Base-by-base conservation (phyloP, 2,888 invertebrate species). In the Morpho helenor region DNA sequence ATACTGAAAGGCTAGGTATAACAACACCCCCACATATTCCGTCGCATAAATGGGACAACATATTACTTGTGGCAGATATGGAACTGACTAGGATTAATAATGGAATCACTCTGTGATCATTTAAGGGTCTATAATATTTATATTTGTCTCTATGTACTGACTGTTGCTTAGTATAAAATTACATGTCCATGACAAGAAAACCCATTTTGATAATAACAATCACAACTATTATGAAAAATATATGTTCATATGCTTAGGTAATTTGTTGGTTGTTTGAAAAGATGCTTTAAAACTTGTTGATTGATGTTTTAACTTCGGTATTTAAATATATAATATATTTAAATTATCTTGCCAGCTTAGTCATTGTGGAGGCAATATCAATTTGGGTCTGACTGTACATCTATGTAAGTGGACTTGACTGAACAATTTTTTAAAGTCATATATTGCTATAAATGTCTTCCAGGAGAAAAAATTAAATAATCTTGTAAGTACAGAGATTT, bases 1-100 rank as follows among this genome's bases (percentile, higher is more conserved):
- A 82, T 68, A 84, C 77, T 67, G 80, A 82, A 66, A 83, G 83
- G 61, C 76, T 87, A 46, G 77, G 84, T 63, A 79, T 88, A 39
- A 79, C 80, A 57, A 84, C 85, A 57, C 87, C 88, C 63, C 87
- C 85, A 62, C 83, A 87, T 68, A 87, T 89, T 45, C 87, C 88
- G 47, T 88, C 88, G 61, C 90, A 91, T 69, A 87, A 91, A 66
- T 92, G 92, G 88, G 91, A 92, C 80, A 91, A 92, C 68, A 92
- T 92, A 67, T 76, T 92, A 49, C 84, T 90, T 69, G 92, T 92
- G 22, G 92, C 91, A 43, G 88, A 92, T 71, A 92, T 92, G 92
- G 92, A 92, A 79, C 84, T 92, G 72, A 87, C 81, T 80, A 91
- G 87, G 80, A 87, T 92, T 75, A 92, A 91, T 74, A 88, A 84